A percentile compares a stretch with the other conserved stretches of the same genome.
These are phyloP conservation scores for Lepidonotus clava DNA, from an alignment of 2,888 invertebrate species.

Conservation along the genomic window DNA sequence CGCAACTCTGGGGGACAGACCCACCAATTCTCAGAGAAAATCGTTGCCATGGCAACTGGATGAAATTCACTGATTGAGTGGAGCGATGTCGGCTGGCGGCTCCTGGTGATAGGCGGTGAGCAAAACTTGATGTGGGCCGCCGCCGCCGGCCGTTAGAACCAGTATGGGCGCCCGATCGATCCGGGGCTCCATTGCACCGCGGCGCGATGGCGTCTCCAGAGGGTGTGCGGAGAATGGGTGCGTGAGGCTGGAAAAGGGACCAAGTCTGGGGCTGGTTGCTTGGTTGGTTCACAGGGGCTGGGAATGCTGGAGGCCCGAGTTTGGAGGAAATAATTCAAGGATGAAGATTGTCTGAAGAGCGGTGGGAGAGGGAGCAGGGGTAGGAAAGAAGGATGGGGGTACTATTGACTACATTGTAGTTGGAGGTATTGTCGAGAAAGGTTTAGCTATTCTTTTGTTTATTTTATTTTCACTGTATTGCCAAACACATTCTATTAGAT, in stretches of 20 bases:
- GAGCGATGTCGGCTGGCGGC: background rate
- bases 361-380: background rate
- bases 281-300: too few species aligned
- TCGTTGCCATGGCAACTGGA: slow-evolving; percentile 49
- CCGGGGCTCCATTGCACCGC: background rate
- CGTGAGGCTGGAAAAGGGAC: background rate
- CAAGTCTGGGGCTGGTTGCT: background rate
- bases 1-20: too few species aligned
- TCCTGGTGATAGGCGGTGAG: slow-evolving; percentile 39
- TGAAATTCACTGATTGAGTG: slow-evolving; percentile 49
- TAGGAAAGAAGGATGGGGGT: background rate
- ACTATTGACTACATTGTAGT: background rate
- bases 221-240: background rate
- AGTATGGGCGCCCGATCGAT: background rate
- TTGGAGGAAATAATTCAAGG: background rate
- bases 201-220: background rate
- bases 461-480: too few species aligned
- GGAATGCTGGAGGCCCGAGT: too few species aligned
- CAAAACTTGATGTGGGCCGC: slow-evolving; percentile 33
- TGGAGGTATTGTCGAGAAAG: too few species aligned
- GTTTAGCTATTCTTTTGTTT: too few species aligned
- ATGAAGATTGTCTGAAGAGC: background rate
- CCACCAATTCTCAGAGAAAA: slow-evolving; percentile 30
- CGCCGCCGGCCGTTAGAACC: background rate
- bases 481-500: too few species aligned